A percentile compares a stretch with the other conserved stretches of the same genome.
These are phyloP conservation scores for Aleiodes testaceus DNA, from an alignment of 2,888 invertebrate genomes.

Conservation along the genomic window DNA sequence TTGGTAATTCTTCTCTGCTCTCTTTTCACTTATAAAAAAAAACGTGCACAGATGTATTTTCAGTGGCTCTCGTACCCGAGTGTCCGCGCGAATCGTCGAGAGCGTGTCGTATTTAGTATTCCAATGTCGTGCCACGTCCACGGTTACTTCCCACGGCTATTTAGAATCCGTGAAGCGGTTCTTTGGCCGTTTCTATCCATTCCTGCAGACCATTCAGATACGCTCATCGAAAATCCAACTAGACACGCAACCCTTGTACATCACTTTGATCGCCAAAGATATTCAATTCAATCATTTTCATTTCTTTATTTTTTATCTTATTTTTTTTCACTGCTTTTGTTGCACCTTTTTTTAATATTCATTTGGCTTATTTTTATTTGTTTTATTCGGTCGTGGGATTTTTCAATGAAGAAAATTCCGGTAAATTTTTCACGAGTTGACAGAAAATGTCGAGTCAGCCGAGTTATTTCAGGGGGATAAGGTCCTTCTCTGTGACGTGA, in stretches of 20 bases:
- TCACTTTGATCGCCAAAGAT: constrained; percentile 13
- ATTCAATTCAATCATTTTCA: constrained; percentile 8
- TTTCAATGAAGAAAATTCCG: background rate
- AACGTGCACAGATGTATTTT: background rate
- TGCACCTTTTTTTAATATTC: too few relatives aligned
- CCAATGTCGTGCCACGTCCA: constrained; percentile 59
- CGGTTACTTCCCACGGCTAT: constrained; percentile 71
- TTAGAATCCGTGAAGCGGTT: constrained; percentile 59
- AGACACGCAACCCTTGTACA: constrained; percentile 27
- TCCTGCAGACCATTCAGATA: constrained; percentile 17
- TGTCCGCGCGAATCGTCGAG: constrained; percentile 34
- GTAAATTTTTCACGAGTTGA: constrained; percentile 20
- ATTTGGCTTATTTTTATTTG: background rate
- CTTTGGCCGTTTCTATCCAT: constrained; percentile 16
- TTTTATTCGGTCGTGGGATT: background rate
- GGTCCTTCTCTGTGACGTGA: constrained; percentile 52
- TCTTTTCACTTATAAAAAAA: constrained; percentile 8
- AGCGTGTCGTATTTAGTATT: constrained; percentile 65
- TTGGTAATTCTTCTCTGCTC: background rate
- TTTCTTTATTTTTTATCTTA: background rate
- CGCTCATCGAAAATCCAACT: constrained; percentile 30
- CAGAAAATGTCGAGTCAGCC: constrained; percentile 41
- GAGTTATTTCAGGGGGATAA: constrained; percentile 41
- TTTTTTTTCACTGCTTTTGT: too few relatives aligned
- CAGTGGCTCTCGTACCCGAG: background rate